Percentiles rank a stretch among this genome's conserved stretches.
Evolutionary conservation across 2,888 invertebrate genomes (phyloP).

Genomic region (Periphyllus acericola): DNA sequence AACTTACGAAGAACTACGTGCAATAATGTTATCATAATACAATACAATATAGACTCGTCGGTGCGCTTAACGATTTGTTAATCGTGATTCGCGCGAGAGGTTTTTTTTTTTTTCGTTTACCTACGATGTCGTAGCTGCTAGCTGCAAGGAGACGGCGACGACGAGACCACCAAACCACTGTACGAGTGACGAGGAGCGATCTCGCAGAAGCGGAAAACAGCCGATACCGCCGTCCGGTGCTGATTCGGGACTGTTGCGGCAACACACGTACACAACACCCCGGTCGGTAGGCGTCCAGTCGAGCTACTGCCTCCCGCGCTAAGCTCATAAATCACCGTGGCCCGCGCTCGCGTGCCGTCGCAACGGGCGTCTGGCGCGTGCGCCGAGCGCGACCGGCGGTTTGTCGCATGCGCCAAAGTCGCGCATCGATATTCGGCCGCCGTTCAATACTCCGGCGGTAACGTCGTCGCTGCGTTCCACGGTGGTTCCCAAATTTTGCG

Average conservation of each 20-base stretch:
- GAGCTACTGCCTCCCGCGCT: slow-evolving; percentile 26
- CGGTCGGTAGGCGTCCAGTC: slow-evolving; percentile 12
- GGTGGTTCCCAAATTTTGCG: not conserved
- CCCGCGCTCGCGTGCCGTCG: slow-evolving; percentile 10
- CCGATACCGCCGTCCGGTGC: not conserved
- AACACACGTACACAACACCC: not conserved
- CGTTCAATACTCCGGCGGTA: slow-evolving; percentile 6
- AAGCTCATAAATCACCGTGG: slow-evolving; percentile 36
- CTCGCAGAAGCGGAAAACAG: not conserved
- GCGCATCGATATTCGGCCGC: slow-evolving; percentile 28
- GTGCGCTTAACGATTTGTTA: too few species aligned
- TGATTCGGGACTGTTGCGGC: not conserved
- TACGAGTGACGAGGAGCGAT: not conserved
- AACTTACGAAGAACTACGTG: too few species aligned
- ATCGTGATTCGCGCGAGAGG: not conserved
- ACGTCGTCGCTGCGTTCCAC: too few species aligned
- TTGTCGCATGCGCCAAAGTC: slow-evolving; percentile 13
- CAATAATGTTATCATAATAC: too few species aligned
- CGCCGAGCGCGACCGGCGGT: not conserved
- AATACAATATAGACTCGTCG: not conserved
- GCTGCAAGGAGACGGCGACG: not conserved
- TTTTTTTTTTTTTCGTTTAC: too few species aligned
- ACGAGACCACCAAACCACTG: not conserved
- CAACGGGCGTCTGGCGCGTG: slow-evolving; percentile 2
- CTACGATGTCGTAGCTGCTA: not conserved